Base-by-base conservation (phyloP, 2,113 vertebrate genomes). In the Cheilinus undulatus region DNA sequence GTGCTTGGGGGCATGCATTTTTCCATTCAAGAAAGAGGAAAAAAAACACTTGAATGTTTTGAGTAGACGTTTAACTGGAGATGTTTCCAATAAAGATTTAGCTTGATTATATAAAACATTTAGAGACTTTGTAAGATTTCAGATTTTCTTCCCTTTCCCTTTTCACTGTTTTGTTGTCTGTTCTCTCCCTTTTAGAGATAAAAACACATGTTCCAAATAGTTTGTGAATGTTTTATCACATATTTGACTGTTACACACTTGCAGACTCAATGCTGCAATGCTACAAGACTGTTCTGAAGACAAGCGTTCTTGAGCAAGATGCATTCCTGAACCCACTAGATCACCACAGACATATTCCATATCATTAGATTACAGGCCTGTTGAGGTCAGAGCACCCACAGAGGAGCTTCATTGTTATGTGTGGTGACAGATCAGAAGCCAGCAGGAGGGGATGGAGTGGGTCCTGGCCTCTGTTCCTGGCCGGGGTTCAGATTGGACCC, bases 11-110 rank as follows among this genome's bases (percentile, higher is more conserved):
- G 38, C 86, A 88, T 38, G 73, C 73, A 85, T 86, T 89, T 93
- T 94, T 93, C 91, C 93, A 92, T 91, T 89, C 83, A 82, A 79
- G 52, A 84, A 58, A 69, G 53, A 83, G 64, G 58, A 80, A 84
- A 72, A 53, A 76, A 34, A 51, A 7, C 42, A 59, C 62, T 83
- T 48, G 38, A 57, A 60, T 80, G 81, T 78, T 78, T 84, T 58
- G 24, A 64, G 71, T 63, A 34, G 51, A 67, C 53, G 49, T 80
- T 85, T 78, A 78, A 87, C 56, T 77, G 61, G 4, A 71, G 45
- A 78, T 85, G 78, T 92, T 89, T 91, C 88, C 69, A 67, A 49
- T 65, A 79, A 53, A 74, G 62, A 84, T 83, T 80, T 48, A 65
- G 65, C 78, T 22, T 74, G 54, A 50, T 69, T 36, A 27, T 73